Conservation (phyloP, 1,140 invertebrate genomes). For the Laupala kohalensis region DNA sequence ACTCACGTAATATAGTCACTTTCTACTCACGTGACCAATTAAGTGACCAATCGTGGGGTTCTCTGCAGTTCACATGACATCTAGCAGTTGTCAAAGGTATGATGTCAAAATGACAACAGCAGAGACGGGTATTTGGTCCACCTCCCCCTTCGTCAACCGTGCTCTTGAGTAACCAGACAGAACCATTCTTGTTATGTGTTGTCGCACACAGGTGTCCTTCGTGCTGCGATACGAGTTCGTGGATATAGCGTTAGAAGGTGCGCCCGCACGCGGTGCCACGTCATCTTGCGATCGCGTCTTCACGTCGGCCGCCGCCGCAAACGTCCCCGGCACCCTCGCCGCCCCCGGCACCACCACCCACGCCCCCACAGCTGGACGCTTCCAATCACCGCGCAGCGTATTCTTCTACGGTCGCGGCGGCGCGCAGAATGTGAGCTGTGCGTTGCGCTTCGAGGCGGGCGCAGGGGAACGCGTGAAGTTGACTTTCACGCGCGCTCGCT, state of each 20-base stretch:
- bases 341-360: conserved; percentile 31
- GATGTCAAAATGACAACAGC: too few relatives aligned
- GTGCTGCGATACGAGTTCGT: conserved; percentile 68
- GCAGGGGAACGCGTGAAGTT: conserved; percentile 44
- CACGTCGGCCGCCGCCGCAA: conserved; percentile 16
- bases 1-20: too few relatives aligned
- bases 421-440: conserved; percentile 55
- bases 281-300: conserved; percentile 47
- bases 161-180: too few relatives aligned
- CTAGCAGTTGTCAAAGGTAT: too few relatives aligned
- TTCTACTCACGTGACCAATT: too few relatives aligned
- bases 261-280: conserved; percentile 35
- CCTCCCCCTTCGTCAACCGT: too few relatives aligned
- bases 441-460: conserved; percentile 56
- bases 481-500: conserved; percentile 46
- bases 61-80: too few relatives aligned
- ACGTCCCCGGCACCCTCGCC: conserved; percentile 13
- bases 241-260: conserved; percentile 31
- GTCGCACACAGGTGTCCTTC: conserved; percentile 62
- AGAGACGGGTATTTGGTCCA: too few relatives aligned
- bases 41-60: too few relatives aligned
- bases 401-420: conserved; percentile 72
- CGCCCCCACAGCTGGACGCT: conserved; percentile 37
- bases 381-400: conserved; percentile 62
- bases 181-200: too few relatives aligned